Evolutionary conservation across 2,113 vertebrate genomes (phyloP).

Genomic region (Mesoclemmys tuberculata): DNA sequence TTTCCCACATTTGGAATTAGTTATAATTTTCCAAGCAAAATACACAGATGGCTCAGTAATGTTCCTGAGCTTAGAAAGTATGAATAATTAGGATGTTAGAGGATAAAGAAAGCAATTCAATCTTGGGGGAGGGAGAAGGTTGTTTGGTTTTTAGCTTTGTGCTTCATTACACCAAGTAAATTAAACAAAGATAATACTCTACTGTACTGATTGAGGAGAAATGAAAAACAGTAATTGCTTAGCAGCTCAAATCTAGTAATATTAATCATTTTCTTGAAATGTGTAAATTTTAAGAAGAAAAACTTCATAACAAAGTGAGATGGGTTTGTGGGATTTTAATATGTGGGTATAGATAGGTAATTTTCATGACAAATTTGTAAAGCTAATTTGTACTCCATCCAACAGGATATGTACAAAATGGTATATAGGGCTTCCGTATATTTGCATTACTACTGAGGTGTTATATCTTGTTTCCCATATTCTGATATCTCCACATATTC

Average conservation of each 20-base stretch:
- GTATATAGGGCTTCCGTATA: neutral
- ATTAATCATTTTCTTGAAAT: neutral
- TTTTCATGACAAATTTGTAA: neutral
- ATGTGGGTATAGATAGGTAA: neutral
- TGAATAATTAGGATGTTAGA: neutral
- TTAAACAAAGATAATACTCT: neutral
- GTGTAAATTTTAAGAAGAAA: neutral
- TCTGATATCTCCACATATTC: neutral
- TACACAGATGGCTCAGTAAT: neutral
- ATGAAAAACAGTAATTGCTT: neutral
- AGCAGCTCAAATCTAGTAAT: neutral
- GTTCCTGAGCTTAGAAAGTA: neutral
- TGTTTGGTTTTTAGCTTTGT: conserved; percentile 2
- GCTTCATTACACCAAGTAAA: conserved; percentile 17
- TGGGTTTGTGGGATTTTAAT: neutral
- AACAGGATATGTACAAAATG: neutral
- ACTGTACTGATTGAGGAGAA: neutral
- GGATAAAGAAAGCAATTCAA: neutral
- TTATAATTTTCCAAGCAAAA: neutral
- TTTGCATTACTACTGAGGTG: neutral
- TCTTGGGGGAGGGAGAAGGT: neutral
- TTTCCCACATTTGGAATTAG: neutral
- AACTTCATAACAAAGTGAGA: fast-evolving
- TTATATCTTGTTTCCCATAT: neutral
- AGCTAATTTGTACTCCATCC: neutral